Base-by-base conservation (phyloP, 2,888 invertebrate species). In the Limnephilus rhombicus region DNA sequence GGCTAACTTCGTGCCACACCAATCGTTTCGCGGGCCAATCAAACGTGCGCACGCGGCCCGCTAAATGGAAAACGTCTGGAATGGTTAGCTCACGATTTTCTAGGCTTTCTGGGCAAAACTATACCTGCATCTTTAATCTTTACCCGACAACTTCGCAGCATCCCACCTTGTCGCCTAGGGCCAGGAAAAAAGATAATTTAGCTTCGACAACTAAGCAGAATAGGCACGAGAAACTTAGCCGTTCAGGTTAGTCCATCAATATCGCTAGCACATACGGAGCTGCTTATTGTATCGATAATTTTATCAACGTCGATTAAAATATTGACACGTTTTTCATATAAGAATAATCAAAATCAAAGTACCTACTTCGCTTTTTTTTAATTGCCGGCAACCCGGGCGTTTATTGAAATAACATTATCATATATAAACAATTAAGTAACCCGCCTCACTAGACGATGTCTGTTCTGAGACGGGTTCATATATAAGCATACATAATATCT, bases 1-100 rank as follows among this genome's bases (percentile, higher is more conserved):
- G 80, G 41, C 37, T 41, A 34, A 34, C 88, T 24, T 89, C 88
- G 88, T 89, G 88, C 88, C 80, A 68, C 88, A 80, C 88, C 88
- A 89, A 89, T 89, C 88, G 49, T 53, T 80, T 31, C 29, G 88
- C 41, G n/a, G 37, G 80, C 80, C 68, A 80, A 89, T 89, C 68
- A 89, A 41, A 37, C 80, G 68, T 37, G 80, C 41, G 41, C 88
- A 29, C 80, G 24, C 37, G 80, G 88, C 9, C n/a, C 24, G 80
- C 80, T 89, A n/a, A 37, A 80, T 89, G 88, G 37, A 37, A 68
- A 37, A 11, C 37, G 87, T 49, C 15, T 87, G 29, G 31, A 87
- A 53, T 53, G 24, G 85, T 18, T 18, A n/a, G 29, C 85, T 85
- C 85, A 85, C 85, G 85, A 85, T 85, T 68, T 68, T 68, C 68